Evolutionary conservation across 2,113 vertebrate genomes (phyloP).

Genomic region (Amphiprion ocellaris): DNA sequence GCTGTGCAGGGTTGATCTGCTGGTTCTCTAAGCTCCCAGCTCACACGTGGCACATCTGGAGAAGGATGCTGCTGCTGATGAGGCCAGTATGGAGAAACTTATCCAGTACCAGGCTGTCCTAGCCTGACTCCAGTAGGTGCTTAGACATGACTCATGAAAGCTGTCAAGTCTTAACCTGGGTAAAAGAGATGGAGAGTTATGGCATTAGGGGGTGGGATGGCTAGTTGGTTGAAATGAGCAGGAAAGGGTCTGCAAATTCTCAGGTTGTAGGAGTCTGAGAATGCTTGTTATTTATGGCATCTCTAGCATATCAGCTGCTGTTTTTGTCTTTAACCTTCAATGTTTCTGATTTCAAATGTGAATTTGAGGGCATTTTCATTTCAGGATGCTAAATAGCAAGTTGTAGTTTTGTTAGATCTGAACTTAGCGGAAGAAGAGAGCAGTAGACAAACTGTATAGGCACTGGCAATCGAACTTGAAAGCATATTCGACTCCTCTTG

Average conservation of each 20-base stretch:
- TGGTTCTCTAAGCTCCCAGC: conserved; percentile 66
- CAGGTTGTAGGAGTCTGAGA: not conserved
- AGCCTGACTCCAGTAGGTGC: conserved; percentile 39
- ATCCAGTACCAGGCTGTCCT: conserved; percentile 67
- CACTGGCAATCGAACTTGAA: not conserved
- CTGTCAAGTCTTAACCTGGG: not conserved
- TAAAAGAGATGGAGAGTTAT: conserved; percentile 51
- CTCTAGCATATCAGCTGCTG: not conserved
- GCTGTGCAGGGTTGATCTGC: conserved; percentile 70
- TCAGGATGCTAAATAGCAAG: not conserved
- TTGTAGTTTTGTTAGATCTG: not conserved
- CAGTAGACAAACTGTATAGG: not conserved
- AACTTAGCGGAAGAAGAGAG: not conserved
- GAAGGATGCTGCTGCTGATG: conserved; percentile 78
- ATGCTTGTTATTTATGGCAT: not conserved
- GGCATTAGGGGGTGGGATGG: conserved; percentile 1
- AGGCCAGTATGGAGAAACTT: conserved; percentile 65
- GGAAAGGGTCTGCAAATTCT: not conserved
- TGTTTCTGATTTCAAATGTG: not conserved
- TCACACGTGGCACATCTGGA: conserved; percentile 88
- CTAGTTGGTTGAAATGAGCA: not conserved
- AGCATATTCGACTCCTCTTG: conserved; percentile 1
- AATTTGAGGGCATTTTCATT: not conserved
- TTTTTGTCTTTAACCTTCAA: not conserved
- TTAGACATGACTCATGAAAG: not conserved